These are phyloP conservation scores for Matsumurasca onukii DNA, from an alignment of 1,140 invertebrate species.

Conservation along the genomic window DNA sequence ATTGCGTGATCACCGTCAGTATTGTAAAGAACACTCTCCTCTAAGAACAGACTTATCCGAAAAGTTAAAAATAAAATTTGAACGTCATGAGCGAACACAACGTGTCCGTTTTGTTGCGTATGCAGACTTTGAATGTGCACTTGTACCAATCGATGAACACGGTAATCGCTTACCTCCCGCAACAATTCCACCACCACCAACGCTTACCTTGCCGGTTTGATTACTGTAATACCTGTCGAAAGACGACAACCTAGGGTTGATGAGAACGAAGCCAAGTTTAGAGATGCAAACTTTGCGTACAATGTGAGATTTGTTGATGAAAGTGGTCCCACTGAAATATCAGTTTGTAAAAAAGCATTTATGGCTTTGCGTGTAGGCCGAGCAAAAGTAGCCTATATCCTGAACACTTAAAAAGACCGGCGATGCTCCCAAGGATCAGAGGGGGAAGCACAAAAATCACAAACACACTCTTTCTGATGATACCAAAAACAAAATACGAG, in stretches of 20 bases:
- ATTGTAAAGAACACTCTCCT: too few relatives aligned
- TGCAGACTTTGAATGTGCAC: too few relatives aligned
- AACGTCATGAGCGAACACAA: too few relatives aligned
- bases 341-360: constrained; percentile 22
- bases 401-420: constrained; percentile 26
- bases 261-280: constrained; percentile 15
- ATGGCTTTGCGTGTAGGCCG: constrained; percentile 11
- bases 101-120: too few relatives aligned
- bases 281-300: constrained; percentile 19
- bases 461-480: constrained; percentile 12
- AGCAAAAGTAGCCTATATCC: constrained; percentile 24
- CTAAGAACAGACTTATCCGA: too few relatives aligned
- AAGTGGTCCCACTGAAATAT: constrained; percentile 6
- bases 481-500: constrained; percentile 4
- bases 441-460: constrained; percentile 26
- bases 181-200: too few relatives aligned
- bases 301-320: constrained; percentile 23
- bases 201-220: constrained; percentile 22
- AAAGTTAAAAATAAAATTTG: too few relatives aligned
- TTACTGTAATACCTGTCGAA: constrained; percentile 19
- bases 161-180: too few relatives aligned
- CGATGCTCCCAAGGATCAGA: constrained; percentile 18
- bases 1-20: too few relatives aligned
- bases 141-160: too few relatives aligned
- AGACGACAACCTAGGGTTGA: constrained; percentile 23